These are phyloP conservation scores for Limonius californicus DNA, from an alignment of 1,140 invertebrate species.

Conservation along the genomic window DNA sequence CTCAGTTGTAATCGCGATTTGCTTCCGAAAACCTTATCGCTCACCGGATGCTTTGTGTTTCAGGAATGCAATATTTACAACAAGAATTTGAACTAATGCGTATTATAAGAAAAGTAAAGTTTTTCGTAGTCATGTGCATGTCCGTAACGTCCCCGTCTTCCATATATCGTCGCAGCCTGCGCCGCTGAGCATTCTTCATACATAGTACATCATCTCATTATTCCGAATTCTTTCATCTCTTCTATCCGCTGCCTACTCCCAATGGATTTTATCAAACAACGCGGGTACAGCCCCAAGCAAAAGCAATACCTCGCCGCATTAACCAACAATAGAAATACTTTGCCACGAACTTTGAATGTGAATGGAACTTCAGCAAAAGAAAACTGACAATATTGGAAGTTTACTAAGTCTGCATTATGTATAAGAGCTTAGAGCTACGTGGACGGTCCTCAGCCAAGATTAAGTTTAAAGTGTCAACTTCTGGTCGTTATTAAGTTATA, in stretches of 20 bases:
- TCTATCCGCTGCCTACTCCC: background rate
- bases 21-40: too few species aligned
- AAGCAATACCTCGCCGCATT: background rate
- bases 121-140: background rate
- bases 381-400: background rate
- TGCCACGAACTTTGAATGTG: background rate
- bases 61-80: too few species aligned
- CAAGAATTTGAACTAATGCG: too few species aligned
- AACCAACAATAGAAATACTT: background rate
- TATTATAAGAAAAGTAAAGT: too few species aligned
- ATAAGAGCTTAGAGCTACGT: background rate
- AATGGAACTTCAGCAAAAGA: background rate
- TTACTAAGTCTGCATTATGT: background rate
- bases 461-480: too few species aligned
- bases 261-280: background rate
- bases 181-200: background rate
- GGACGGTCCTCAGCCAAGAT: too few species aligned
- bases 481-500: too few species aligned
- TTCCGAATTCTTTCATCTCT: background rate
- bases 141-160: background rate
- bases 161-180: background rate
- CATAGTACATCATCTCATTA: constrained; percentile 1
- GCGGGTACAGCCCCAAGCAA: background rate
- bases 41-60: too few species aligned
- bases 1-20: too few species aligned